Base-by-base conservation (phyloP, 1,140 invertebrate species). In the Drosophila miranda region DNA sequence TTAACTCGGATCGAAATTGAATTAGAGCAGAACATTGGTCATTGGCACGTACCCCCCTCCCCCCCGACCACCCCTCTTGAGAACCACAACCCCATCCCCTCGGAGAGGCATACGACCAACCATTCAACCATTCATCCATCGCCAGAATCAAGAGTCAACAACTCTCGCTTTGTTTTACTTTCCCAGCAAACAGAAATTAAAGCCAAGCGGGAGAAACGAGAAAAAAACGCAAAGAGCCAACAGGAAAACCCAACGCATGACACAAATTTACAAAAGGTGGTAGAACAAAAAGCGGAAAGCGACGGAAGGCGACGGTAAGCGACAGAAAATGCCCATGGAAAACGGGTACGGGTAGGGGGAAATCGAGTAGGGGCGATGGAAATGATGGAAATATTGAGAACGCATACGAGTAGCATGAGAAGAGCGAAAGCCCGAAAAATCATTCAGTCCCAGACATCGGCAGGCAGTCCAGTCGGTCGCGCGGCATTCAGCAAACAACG, bases 161-260 rank as follows among this genome's bases (percentile, higher is more conserved):
- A 69, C 64, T 78, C 49, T 75, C 53, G 66, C 57, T 71, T 75
- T 74, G 74, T 87, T 75, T 78, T 78, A 61, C 74, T 87, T 86
- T 81, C 78, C 59, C 82, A 87, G 74, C 83, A 78, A 75, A 87
- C 81, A 77, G 74, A 86, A 81, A 86, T 75, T 78, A 82, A 87
- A 82, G 82, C 61, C 78, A 78, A 73, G 58, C 53, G 57, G 59
- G 46, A 21, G 69, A 64, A 56, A 34, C 34, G 53, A 38, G 52
- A 41, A 57, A 54, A 14, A 43, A 50, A 75, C 45, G 23, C 66
- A 44, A 43, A 75, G 49, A 52, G 58, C 66, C 45, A 43, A 63
- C 67, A 72, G 77, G 76, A 84, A 82, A 82, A 78, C 58, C 57
- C 71, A 59, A 73, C 60, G 77, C 68, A 77, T 86, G 81, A 86